These are phyloP conservation scores for Todus mexicanus DNA, from an alignment of 2,797 vertebrate species.

Conservation along the genomic window DNA sequence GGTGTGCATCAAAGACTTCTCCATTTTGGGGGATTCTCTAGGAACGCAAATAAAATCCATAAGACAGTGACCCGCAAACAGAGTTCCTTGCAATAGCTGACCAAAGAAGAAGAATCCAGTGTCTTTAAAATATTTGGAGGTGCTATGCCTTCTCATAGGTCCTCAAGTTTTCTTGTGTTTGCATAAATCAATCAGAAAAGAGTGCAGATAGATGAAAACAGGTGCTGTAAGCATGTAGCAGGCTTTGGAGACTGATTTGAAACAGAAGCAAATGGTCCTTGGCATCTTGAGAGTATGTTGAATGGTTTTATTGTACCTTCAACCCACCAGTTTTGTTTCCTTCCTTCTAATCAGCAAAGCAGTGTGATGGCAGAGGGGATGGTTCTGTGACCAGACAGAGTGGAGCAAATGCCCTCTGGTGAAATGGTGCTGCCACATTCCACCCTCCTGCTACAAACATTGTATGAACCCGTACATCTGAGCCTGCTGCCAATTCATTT, in stretches of 20 bases:
- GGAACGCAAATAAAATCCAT: constrained; percentile 16
- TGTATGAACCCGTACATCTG: accelerated
- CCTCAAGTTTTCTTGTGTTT: neutral
- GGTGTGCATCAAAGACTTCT: constrained; percentile 63
- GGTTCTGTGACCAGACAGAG: neutral
- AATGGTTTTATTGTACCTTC: neutral
- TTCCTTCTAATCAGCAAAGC: neutral
- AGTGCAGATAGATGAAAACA: neutral
- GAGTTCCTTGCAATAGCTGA: neutral
- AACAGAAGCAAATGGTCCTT: constrained; percentile 15
- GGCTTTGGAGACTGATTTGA: constrained; percentile 14
- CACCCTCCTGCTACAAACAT: neutral
- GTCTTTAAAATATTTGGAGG: neutral
- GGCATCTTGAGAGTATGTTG: neutral
- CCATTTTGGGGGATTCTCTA: neutral
- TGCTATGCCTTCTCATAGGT: neutral
- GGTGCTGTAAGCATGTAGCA: neutral
- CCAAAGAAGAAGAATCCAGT: neutral
- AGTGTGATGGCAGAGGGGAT: neutral
- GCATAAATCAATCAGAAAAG: constrained; percentile 9
- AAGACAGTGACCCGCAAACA: neutral
- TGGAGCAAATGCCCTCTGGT: neutral
- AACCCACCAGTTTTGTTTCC: neutral
- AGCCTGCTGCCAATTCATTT: neutral
- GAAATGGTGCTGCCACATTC: neutral